Percentiles rank a stretch among this genome's conserved stretches.
These are phyloP conservation scores for Apis laboriosa DNA, from an alignment of 1,140 invertebrate species.

Conservation along the genomic window DNA sequence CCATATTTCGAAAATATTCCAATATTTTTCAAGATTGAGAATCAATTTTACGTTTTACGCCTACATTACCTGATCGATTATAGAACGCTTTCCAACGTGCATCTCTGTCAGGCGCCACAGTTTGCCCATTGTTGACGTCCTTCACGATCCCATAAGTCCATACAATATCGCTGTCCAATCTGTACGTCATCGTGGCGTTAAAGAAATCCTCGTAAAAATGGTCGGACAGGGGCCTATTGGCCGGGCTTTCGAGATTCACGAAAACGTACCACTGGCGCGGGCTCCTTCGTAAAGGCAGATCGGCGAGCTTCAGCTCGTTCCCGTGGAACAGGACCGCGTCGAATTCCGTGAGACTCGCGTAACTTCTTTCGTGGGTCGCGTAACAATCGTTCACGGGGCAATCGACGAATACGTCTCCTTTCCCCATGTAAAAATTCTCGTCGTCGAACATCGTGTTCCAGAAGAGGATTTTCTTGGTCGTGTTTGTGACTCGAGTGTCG, in stretches of 20 bases:
- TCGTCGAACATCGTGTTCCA: constrained; percentile 70
- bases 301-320: constrained; percentile 45
- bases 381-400: constrained; percentile 65
- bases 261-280: constrained; percentile 68
- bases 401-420: constrained; percentile 54
- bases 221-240: constrained; percentile 58
- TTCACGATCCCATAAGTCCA: constrained; percentile 80
- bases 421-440: constrained; percentile 66
- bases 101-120: constrained; percentile 59
- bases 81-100: constrained; percentile 62
- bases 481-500: neutral
- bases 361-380: constrained; percentile 43
- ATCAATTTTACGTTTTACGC: too few species aligned
- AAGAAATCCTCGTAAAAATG: constrained; percentile 73
- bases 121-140: constrained; percentile 59
- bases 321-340: constrained; percentile 71
- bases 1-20: too few species aligned
- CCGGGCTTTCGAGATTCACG: constrained; percentile 71
- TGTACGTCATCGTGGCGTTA: constrained; percentile 86
- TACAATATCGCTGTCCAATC: constrained; percentile 84
- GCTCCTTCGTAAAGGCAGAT: constrained; percentile 55
- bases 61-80: constrained; percentile 30
- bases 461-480: constrained; percentile 65
- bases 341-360: constrained; percentile 48
- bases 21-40: too few species aligned